phyloP scores from a whole-genome alignment of 2,797 vertebrate genomes.

The Ficedula albicollis region DNA sequence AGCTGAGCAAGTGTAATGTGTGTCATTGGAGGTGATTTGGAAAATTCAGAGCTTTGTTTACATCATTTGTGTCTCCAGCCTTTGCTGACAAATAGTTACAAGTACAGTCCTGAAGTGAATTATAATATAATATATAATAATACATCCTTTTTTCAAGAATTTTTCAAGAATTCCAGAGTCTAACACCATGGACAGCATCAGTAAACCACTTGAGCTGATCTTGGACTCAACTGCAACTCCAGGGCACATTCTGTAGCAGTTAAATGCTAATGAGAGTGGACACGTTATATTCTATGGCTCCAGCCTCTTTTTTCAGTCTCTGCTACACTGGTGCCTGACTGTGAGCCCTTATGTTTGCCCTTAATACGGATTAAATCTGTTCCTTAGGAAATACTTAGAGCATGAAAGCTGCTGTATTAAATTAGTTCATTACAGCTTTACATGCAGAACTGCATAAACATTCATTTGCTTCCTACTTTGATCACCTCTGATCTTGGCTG shows the following conservation, averaged over 20 bases:
- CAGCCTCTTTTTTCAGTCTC: background rate
- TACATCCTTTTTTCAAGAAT: background rate
- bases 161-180: background rate
- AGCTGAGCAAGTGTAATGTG: background rate
- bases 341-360: background rate
- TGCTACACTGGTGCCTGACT: background rate
- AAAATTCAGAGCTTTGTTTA: background rate
- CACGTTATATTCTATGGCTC: background rate
- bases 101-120: background rate
- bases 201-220: background rate
- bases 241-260: background rate
- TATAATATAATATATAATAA: background rate
- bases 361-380: conserved; percentile 26
- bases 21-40: background rate
- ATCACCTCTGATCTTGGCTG: conserved; percentile 12
- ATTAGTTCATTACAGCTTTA: conserved; percentile 15
- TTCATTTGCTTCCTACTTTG: conserved; percentile 13
- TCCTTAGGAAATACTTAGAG: conserved; percentile 29
- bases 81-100: background rate
- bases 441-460: conserved; percentile 25
- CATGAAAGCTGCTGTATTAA: conserved; percentile 25
- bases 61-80: background rate
- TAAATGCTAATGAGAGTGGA: background rate
- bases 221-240: background rate
- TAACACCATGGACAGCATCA: background rate